A percentile compares a stretch with the other conserved stretches of the same genome.
These are phyloP conservation scores for Vireo griseus DNA, from an alignment of 2,797 vertebrate species.

Conservation along the genomic window DNA sequence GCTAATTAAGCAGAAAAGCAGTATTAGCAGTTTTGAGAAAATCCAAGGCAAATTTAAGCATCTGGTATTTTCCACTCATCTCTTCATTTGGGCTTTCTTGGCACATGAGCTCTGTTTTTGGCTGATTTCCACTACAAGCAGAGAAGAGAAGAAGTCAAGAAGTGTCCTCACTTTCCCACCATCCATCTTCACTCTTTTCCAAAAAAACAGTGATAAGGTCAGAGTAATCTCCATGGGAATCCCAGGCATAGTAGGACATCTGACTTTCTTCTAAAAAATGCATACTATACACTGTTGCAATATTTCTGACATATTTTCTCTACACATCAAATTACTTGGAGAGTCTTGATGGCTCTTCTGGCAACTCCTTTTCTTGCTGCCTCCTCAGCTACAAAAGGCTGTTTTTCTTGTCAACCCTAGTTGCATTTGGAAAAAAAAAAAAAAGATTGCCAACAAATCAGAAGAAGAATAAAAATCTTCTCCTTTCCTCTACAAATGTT, in stretches of 20 bases:
- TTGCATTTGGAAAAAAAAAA: background rate
- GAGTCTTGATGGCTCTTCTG: background rate
- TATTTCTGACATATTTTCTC: background rate
- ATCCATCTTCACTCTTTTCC: background rate
- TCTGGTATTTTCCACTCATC: constrained; percentile 35
- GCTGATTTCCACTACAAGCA: constrained; percentile 47
- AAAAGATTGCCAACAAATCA: background rate
- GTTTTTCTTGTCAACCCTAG: background rate
- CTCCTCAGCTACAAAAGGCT: background rate
- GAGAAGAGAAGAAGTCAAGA: constrained; percentile 17
- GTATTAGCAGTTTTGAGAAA: constrained; percentile 30
- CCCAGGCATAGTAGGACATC: background rate
- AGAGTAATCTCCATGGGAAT: background rate
- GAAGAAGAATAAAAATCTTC: background rate
- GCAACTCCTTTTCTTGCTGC: background rate
- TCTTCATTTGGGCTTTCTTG: constrained; percentile 8
- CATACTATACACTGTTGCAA: background rate
- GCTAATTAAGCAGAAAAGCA: constrained; percentile 6
- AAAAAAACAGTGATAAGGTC: background rate
- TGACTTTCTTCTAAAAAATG: background rate
- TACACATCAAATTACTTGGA: background rate
- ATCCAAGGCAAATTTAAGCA: constrained; percentile 20
- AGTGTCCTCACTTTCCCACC: constrained; percentile 39
- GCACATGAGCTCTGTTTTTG: constrained; percentile 35
- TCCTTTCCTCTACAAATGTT: background rate